phyloP scores from a whole-genome alignment of 2,113 vertebrate species.

The Calyptommatus sinebrachiatus region DNA sequence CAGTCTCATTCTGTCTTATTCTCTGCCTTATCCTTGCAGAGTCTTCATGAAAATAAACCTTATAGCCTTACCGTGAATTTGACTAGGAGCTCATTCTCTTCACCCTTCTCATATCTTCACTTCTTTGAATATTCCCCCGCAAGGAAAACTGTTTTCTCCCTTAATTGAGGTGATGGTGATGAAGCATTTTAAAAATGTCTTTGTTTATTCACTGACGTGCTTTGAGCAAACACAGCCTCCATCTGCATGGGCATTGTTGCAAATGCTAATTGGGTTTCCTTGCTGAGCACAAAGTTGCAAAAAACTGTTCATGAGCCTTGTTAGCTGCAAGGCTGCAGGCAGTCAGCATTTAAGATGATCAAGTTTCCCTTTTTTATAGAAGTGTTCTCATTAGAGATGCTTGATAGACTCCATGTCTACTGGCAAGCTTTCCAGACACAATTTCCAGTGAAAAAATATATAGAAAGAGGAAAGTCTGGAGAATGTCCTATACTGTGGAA shows the following conservation, averaged over 20 bases:
- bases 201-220: background rate
- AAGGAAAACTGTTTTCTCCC: background rate
- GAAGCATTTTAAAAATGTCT: background rate
- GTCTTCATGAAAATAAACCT: background rate
- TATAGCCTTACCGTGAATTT: background rate
- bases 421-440: background rate
- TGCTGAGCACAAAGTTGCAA: conserved; percentile 10
- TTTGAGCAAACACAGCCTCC: background rate
- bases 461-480: background rate
- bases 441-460: background rate
- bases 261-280: conserved; percentile 1
- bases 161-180: background rate
- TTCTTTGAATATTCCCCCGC: background rate
- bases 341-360: conserved; percentile 16
- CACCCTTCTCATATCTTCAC: background rate
- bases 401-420: background rate
- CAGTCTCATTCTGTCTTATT: background rate
- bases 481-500: background rate
- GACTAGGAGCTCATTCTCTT: background rate
- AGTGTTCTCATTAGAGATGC: conserved; percentile 7
- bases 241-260: background rate
- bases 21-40: background rate
- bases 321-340: background rate
- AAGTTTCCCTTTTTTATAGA: conserved; percentile 10
- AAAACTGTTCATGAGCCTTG: background rate